These are phyloP conservation scores for Pachyramphus minor DNA, from an alignment of 2,113 vertebrate species.

Conservation along the genomic window DNA sequence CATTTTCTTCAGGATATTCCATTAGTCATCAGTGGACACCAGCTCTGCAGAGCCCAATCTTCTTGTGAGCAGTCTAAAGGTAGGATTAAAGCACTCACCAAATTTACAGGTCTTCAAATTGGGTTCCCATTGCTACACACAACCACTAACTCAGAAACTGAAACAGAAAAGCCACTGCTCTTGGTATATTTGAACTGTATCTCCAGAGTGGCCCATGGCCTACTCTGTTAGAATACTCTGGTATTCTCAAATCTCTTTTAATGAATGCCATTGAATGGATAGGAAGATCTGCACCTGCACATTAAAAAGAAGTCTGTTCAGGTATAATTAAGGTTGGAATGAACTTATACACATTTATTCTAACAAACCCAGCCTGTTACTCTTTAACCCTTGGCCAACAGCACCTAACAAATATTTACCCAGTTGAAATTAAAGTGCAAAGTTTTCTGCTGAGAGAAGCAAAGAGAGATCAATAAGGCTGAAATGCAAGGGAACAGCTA, in stretches of 20 bases:
- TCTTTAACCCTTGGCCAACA: slow-evolving; percentile 59
- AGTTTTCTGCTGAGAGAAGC: slow-evolving; percentile 50
- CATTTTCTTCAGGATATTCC: neutral
- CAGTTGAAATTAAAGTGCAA: slow-evolving; percentile 55
- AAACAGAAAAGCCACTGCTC: neutral
- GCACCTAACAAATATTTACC: slow-evolving; percentile 54
- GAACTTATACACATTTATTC: neutral
- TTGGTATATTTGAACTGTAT: neutral
- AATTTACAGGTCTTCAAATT: neutral
- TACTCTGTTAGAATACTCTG: neutral
- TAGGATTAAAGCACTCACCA: neutral
- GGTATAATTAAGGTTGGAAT: neutral
- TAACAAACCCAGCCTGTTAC: slow-evolving; percentile 19
- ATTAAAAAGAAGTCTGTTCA: neutral
- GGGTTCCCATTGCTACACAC: neutral
- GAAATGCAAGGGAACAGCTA: neutral
- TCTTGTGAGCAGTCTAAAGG: neutral
- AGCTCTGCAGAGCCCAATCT: neutral
- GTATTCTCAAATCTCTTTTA: neutral
- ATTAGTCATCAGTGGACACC: neutral
- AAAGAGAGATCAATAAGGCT: neutral
- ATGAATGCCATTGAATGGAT: neutral
- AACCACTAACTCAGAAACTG: neutral
- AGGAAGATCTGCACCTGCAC: neutral
- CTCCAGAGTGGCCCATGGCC: neutral